Conservation (phyloP, 1,140 invertebrate genomes). For the Andricus grossulariae region DNA sequence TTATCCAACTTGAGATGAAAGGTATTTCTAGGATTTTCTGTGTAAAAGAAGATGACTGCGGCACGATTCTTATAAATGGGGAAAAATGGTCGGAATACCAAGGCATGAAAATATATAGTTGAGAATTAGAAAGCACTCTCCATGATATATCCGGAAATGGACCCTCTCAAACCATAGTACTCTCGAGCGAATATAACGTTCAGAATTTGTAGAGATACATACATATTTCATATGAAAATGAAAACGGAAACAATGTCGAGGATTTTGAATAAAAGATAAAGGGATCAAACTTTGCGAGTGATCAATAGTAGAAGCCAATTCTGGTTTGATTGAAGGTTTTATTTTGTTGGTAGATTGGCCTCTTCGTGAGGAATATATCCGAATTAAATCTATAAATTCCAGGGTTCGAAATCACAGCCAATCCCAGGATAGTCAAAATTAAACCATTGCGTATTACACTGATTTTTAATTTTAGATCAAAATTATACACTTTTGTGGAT, state of each 20-base stretch:
- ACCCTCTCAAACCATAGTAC: background rate
- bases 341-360: no score
- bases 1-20: no score
- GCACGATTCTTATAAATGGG: slow-evolving; percentile 38
- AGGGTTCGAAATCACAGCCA: no score
- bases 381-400: no score
- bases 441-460: no score
- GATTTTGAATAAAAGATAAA: background rate
- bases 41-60: slow-evolving; percentile 26
- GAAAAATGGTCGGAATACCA: slow-evolving; percentile 3
- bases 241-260: background rate
- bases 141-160: slow-evolving; percentile 3
- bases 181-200: background rate
- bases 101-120: background rate
- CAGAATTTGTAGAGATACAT: background rate
- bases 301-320: background rate
- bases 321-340: no score
- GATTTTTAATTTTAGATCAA: no score
- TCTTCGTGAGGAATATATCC: no score
- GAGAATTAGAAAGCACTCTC: slow-evolving; percentile 10
- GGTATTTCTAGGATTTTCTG: no score
- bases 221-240: slow-evolving; percentile 7
- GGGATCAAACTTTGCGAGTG: background rate
- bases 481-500: no score
- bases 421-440: no score